Base-by-base conservation (phyloP, 92 coral and sea anemone species). In the Parazoanthus darwini region DNA sequence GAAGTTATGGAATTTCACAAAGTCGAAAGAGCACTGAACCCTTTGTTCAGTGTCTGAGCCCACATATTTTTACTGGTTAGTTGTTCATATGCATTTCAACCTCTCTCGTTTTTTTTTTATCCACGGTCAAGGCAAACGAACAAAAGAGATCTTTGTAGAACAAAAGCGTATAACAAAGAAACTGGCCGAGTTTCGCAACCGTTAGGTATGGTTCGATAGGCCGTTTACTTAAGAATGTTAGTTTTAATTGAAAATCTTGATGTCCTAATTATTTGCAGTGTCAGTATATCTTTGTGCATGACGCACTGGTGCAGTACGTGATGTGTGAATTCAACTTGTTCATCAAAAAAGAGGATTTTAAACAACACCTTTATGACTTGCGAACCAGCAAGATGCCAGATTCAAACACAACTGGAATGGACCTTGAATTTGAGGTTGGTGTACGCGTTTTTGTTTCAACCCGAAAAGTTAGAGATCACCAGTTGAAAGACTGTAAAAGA, bases 271-370 rank as follows among this genome's bases (percentile, higher is more conserved):
- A 37, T 77, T 86, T 88, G 36, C 79, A 97, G 99, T 91, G 98
- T 75, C 99, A 97, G 90, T 97, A 97, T 88, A 86, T 95, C 77
- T 97, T 97, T 81, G 93, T 93, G 33, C 99, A 97, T 86, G 99
- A 97, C 39, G 94, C 95, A 2, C 35, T 97, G 51, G 78, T 88
- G 59, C 95, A 97, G 77, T 95, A 94, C 86, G 93, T 95, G 63
- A 86, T 81, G 25, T 93, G 95, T 78, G 95, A 91, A 22, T 93
- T 93, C 58, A 90, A 85, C 36, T 82, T 96, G 33, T 90, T 91
- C 13, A 76, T 97, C 36, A 95, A 95, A 33, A 87, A 88, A 63
- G 91, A 86, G 54, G 93, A 95, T 1, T 94, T 97, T 0, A 93
- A 88, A 73, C 91, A 88, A 56, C 94, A 93, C 46, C 88, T 95